Evolutionary conservation across 2,797 vertebrate species (phyloP).

Genomic region (Amblyopsis hoosieri): DNA sequence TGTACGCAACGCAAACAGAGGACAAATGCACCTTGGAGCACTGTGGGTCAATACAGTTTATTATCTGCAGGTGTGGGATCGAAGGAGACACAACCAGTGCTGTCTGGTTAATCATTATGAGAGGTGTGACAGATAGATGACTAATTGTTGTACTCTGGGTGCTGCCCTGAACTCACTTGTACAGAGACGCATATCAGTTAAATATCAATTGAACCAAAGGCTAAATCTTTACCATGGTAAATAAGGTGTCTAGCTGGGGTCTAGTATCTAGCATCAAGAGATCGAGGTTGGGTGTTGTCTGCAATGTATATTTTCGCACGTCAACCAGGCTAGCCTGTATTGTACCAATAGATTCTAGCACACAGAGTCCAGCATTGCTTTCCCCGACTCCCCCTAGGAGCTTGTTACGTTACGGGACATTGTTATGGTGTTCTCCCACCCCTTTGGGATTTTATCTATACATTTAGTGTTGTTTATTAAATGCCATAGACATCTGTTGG

Average conservation of each 20-base stretch:
- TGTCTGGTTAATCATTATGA: conserved; percentile 67
- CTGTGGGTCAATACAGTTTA: conserved; percentile 33
- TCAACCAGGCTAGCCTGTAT: background rate
- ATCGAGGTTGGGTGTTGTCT: background rate
- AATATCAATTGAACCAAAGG: conserved; percentile 23
- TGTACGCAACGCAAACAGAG: conserved; percentile 16
- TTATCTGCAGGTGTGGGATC: conserved; percentile 40
- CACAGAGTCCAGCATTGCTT: conserved; percentile 12
- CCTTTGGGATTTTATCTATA: no score
- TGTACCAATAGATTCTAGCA: background rate
- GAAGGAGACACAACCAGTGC: conserved; percentile 25
- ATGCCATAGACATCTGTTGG: no score
- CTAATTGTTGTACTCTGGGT: conserved; percentile 49
- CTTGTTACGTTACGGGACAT: conserved; percentile 8
- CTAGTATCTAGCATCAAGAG: background rate
- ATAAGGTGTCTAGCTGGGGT: conserved; percentile 5
- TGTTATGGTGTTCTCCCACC: no score
- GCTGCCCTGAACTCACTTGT: conserved; percentile 18
- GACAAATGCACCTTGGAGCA: conserved; percentile 38
- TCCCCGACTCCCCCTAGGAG: conserved; percentile 18
- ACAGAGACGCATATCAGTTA: conserved; percentile 30
- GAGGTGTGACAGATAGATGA: conserved; percentile 55
- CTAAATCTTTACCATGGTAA: background rate
- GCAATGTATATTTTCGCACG: conserved; percentile 1
- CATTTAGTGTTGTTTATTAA: no score